Evolutionary conservation across 2,113 vertebrate genomes (phyloP).

Genomic region (Rhea pennata): DNA sequence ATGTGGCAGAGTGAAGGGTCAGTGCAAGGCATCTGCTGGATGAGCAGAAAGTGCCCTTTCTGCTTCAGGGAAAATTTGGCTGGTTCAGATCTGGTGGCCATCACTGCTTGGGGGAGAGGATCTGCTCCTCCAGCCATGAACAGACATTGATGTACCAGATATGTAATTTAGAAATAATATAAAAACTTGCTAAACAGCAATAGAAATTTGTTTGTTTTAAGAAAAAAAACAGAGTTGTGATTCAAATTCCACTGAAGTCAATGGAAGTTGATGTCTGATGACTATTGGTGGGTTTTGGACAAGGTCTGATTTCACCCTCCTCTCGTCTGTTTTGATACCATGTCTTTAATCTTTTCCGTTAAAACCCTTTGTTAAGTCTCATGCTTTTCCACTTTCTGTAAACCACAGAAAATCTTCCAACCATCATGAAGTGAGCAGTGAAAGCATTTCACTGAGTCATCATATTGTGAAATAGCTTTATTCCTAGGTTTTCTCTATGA

Average conservation of each 20-base stretch:
- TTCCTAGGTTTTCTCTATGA: conserved; percentile 48
- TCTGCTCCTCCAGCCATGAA: neutral
- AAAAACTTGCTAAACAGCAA: neutral
- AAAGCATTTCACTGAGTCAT: conserved; percentile 32
- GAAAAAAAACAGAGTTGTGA: neutral
- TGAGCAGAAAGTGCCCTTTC: neutral
- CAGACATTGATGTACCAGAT: neutral
- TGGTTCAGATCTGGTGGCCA: neutral
- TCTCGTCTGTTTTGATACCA: neutral
- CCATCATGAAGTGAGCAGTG: neutral
- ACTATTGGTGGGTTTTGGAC: neutral
- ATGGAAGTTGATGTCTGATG: neutral
- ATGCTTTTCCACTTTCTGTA: neutral
- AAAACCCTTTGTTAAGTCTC: neutral
- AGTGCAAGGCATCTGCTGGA: neutral
- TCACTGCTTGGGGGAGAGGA: neutral
- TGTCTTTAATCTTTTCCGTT: neutral
- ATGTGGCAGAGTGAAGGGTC: too few species aligned
- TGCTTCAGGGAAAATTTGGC: neutral
- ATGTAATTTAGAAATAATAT: neutral
- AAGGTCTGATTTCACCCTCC: neutral
- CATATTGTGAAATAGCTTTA: conserved; percentile 21
- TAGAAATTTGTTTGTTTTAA: neutral
- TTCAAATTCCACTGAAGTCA: neutral
- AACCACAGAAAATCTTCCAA: conserved; percentile 30